Evolutionary conservation across 2,113 vertebrate species (phyloP), one percentile per base, ranked within the genome.

Genomic region (Psittacara wagleri): DNA sequence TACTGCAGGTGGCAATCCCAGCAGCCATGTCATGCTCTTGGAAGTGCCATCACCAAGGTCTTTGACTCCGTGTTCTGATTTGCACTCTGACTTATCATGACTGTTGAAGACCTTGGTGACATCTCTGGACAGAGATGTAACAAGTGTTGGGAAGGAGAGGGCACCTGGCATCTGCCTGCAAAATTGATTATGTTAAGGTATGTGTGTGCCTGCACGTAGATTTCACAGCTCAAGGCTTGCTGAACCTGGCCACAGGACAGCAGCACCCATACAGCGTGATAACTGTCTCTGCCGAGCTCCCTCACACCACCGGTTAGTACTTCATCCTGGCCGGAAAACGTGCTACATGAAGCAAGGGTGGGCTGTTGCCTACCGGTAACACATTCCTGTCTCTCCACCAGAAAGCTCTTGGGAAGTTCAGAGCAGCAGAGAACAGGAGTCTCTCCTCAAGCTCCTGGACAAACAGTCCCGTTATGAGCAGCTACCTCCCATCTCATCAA

Each of bases 191-290:
- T 4, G 12, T 64, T 66, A 39, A 3, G n/a, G 33, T 41, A 80
- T 44, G 52, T 49, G 59, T 29, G 22, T 18, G 17, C 41, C 51
- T 76, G 83, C 88, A 92, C 17, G 7, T 57, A 86, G 86, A 77
- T 83, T 76, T 77, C 67, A 24, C 44, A 61, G 52, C 59, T 66
- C 4, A 1, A 25, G 10, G 6, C 59, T 77, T 80, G 23, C 77
- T 69, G n/a, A 55, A 79, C 67, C 29, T 0, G 0, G 37, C 57
- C 44, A 16, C 5, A 7, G 17, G 90, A 55, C 10, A 35, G 35
- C n/a, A 55, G 49, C 1, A 0, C 11, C 55, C 63, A 33, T 1
- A 25, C 22, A 35, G 22, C 1, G 0, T 7, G 7, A 33, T 10
- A 83, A 37, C 24, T 73, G 23, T 14, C 13, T 46, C 27, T 19